These are phyloP conservation scores for Amorpha juglandis DNA, from an alignment of 2,888 invertebrate genomes.

Conservation along the genomic window DNA sequence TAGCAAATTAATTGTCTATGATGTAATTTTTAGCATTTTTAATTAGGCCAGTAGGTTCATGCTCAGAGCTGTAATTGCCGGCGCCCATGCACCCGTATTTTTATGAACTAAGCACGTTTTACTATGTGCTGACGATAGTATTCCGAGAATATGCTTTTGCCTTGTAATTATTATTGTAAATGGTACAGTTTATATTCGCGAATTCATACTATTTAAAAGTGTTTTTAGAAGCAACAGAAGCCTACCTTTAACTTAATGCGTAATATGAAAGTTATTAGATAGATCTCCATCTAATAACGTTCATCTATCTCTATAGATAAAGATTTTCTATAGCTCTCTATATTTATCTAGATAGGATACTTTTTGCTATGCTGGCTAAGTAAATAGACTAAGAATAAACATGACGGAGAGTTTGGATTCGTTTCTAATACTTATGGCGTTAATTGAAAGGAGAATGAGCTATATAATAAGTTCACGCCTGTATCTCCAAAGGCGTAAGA, in stretches of 20 bases:
- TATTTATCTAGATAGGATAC: no score
- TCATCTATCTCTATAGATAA: no score
- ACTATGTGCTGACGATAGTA: not conserved
- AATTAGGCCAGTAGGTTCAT: conserved; percentile 45
- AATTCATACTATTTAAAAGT: not conserved
- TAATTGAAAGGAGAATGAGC: no score
- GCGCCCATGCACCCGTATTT: conserved; percentile 24
- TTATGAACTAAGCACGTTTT: conserved; percentile 33
- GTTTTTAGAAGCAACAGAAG: not conserved
- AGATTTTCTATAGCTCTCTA: no score
- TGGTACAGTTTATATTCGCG: not conserved
- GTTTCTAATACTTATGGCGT: no score
- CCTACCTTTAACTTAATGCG: no score
- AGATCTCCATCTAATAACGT: no score
- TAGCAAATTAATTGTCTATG: not conserved
- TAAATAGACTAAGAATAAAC: no score
- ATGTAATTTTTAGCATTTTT: conserved; percentile 29
- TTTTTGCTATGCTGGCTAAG: no score
- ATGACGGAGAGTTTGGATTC: no score
- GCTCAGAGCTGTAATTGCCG: conserved; percentile 30
- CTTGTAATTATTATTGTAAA: conserved; percentile 7
- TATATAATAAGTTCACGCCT: no score
- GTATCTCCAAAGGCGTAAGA: not conserved
- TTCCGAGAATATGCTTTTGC: conserved; percentile 13
- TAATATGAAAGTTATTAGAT: no score